These are phyloP conservation scores for Sander lucioperca DNA, from an alignment of 2,113 vertebrate genomes.

Conservation along the genomic window DNA sequence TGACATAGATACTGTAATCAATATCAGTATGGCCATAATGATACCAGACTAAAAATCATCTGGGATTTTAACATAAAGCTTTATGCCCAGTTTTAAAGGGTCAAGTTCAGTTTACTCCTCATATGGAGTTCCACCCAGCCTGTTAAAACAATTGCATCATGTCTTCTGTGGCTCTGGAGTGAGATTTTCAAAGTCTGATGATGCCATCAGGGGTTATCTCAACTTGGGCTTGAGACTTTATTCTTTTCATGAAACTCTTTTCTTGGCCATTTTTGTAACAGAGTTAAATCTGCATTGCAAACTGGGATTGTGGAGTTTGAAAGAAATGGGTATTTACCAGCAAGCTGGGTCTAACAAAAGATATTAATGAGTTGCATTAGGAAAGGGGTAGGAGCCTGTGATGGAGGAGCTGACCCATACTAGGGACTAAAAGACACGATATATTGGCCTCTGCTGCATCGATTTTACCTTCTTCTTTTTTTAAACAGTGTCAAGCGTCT, in stretches of 20 bases:
- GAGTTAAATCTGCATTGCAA: conserved; percentile 6
- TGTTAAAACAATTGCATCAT: not conserved
- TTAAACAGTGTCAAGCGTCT: not conserved
- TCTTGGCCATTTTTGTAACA: not conserved
- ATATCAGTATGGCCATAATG: not conserved
- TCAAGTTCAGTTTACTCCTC: not conserved
- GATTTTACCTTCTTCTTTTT: not conserved
- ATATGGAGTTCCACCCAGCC: not conserved
- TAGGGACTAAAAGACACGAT: not conserved
- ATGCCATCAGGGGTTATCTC: conserved; percentile 9
- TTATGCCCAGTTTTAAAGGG: not conserved
- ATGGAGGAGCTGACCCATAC: not conserved
- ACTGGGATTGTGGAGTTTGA: not conserved
- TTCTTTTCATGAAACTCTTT: not conserved
- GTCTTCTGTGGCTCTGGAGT: not conserved
- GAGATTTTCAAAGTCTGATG: conserved; percentile 5
- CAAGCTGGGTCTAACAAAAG: conserved; percentile 3
- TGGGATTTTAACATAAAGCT: not conserved
- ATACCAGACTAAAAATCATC: conserved; percentile 8
- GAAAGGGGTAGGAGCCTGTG: not conserved
- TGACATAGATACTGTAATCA: conserved; percentile 19
- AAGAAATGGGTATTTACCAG: conserved; percentile 9
- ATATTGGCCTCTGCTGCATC: not conserved
- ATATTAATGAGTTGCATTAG: not conserved
- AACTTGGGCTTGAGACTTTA: not conserved